Evolutionary conservation across 2,888 invertebrate genomes (phyloP).

Genomic region (Nemapogon koenigi): DNA sequence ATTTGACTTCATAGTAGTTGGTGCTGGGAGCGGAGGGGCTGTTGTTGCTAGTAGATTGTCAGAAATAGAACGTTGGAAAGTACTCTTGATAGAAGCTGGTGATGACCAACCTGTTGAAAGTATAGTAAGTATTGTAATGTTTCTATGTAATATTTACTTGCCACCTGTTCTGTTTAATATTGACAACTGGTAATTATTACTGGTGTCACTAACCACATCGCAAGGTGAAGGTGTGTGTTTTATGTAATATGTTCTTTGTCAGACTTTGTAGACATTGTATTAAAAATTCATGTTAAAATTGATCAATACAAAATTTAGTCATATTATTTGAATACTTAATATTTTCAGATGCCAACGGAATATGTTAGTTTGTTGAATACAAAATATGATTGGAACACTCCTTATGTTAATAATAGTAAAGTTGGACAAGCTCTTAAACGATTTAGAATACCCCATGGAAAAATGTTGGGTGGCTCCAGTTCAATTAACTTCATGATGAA

Average conservation of each 20-base stretch:
- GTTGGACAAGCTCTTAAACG: background rate
- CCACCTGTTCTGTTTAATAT: too few species aligned
- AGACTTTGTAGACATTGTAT: background rate
- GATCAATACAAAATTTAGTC: background rate
- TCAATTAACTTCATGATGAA: conserved; percentile 21
- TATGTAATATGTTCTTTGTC: background rate
- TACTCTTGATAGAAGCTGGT: conserved; percentile 77
- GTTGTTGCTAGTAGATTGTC: conserved; percentile 76
- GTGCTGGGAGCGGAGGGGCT: conserved; percentile 80
- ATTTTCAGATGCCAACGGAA: background rate
- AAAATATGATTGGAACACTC: background rate
- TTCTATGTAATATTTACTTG: background rate
- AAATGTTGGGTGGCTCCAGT: conserved; percentile 22
- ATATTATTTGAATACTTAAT: background rate
- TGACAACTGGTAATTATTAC: too few species aligned
- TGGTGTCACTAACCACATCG: background rate
- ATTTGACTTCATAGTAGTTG: conserved; percentile 77
- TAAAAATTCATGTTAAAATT: background rate
- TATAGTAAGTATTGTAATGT: conserved; percentile 14
- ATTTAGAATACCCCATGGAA: conserved; percentile 16
- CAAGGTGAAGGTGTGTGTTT: background rate
- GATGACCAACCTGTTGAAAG: conserved; percentile 50
- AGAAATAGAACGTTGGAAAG: conserved; percentile 71
- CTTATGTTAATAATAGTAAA: background rate
- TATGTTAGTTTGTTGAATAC: background rate